phyloP scores from a whole-genome alignment of 2,888 invertebrate species.

The Digitonthophagus gazella region DNA sequence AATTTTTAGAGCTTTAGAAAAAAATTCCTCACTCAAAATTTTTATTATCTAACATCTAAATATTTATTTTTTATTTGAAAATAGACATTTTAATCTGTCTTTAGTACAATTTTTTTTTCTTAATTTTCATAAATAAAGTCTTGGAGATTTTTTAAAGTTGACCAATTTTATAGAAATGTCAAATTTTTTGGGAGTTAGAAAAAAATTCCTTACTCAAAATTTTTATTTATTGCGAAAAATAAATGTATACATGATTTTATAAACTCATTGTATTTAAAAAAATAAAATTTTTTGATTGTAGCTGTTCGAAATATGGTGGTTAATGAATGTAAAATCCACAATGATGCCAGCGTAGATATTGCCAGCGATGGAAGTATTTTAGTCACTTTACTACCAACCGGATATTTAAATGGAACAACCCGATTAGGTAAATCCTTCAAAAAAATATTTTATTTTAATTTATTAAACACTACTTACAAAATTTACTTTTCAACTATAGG shows the following conservation, averaged over 20 bases:
- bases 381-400: slow-evolving; percentile 72
- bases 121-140: too few relatives aligned
- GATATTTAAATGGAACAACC: slow-evolving; percentile 66
- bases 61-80: too few relatives aligned
- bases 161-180: too few relatives aligned
- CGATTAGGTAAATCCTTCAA: slow-evolving; percentile 64
- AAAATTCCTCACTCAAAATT: too few relatives aligned
- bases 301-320: slow-evolving; percentile 75
- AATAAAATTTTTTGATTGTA: slow-evolving; percentile 44
- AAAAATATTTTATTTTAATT: not conserved
- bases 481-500: slow-evolving; percentile 51
- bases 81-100: too few relatives aligned
- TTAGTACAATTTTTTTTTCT: too few relatives aligned
- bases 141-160: too few relatives aligned
- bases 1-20: too few relatives aligned
- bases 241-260: not conserved
- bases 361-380: slow-evolving; percentile 75
- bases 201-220: too few relatives aligned
- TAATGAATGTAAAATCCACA: slow-evolving; percentile 78
- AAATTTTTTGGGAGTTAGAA: too few relatives aligned
- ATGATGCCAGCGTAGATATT: slow-evolving; percentile 83
- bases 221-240: too few relatives aligned
- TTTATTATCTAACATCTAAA: too few relatives aligned
- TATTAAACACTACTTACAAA: slow-evolving; percentile 5
- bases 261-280: not conserved